Percentiles rank a stretch among this genome's conserved stretches.
These are phyloP conservation scores for Argya squamiceps DNA, from an alignment of 2,797 vertebrate species.

Conservation along the genomic window DNA sequence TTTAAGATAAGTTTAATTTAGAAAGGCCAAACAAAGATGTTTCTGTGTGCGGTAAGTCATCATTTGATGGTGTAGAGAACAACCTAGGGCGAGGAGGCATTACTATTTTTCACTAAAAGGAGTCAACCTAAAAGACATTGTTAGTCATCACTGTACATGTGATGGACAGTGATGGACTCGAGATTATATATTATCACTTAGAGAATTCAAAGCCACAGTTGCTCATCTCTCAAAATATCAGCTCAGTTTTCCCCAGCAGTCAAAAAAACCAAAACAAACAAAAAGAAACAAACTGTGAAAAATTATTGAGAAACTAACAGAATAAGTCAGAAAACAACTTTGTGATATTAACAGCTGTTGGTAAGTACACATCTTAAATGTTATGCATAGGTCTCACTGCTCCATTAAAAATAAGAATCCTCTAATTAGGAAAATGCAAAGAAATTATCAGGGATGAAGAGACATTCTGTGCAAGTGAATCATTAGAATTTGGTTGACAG, in stretches of 20 bases:
- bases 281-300: neutral
- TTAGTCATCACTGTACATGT: neutral
- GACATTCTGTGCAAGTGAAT: neutral
- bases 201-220: neutral
- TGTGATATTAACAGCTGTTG: neutral
- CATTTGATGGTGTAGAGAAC: neutral
- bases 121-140: neutral
- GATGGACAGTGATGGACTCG: neutral
- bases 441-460: neutral
- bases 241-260: neutral
- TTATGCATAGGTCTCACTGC: neutral
- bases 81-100: fast-evolving
- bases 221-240: neutral
- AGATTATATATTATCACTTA: neutral
- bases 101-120: neutral
- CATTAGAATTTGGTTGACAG: neutral
- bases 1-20: neutral
- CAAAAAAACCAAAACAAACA: neutral
- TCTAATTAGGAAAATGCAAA: neutral
- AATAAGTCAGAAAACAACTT: neutral
- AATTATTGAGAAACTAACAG: neutral
- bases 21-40: neutral
- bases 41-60: neutral
- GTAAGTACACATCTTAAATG: neutral
- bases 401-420: neutral